These are phyloP conservation scores for Agrotis segetum DNA, from an alignment of 2,888 invertebrate species.

Conservation along the genomic window DNA sequence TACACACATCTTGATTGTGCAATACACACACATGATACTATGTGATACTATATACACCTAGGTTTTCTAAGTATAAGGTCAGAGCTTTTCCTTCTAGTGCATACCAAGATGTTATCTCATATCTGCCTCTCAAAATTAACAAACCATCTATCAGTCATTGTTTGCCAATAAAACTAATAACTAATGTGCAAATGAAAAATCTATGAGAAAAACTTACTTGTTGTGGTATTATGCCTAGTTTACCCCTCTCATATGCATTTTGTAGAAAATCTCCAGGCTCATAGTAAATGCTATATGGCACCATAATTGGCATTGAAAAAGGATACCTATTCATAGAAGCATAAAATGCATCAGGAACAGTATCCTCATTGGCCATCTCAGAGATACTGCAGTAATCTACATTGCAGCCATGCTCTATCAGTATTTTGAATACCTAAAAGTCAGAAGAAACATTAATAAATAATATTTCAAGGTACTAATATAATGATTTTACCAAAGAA, in stretches of 20 bases:
- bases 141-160: too few species aligned
- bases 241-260: slow-evolving; percentile 72
- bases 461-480: not conserved
- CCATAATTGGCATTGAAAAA: slow-evolving; percentile 75
- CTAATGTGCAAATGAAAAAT: not conserved
- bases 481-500: not conserved
- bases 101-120: too few species aligned
- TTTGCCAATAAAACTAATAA: not conserved
- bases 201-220: slow-evolving; percentile 71
- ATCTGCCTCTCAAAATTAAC: too few species aligned
- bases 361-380: slow-evolving; percentile 56
- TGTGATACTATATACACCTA: too few species aligned
- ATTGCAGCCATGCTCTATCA: slow-evolving; percentile 83
- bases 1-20: too few species aligned
- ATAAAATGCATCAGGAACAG: slow-evolving; percentile 84
- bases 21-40: too few species aligned
- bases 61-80: too few species aligned
- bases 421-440: slow-evolving; percentile 83
- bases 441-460: slow-evolving; percentile 30
- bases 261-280: slow-evolving; percentile 81
- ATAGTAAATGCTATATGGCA: slow-evolving; percentile 82
- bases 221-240: slow-evolving; percentile 75
- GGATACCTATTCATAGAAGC: slow-evolving; percentile 81
- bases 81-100: too few species aligned
- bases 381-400: slow-evolving; percentile 82